Conservation (phyloP, 2,797 vertebrate genomes). For the Gobionotothen gibberifrons region DNA sequence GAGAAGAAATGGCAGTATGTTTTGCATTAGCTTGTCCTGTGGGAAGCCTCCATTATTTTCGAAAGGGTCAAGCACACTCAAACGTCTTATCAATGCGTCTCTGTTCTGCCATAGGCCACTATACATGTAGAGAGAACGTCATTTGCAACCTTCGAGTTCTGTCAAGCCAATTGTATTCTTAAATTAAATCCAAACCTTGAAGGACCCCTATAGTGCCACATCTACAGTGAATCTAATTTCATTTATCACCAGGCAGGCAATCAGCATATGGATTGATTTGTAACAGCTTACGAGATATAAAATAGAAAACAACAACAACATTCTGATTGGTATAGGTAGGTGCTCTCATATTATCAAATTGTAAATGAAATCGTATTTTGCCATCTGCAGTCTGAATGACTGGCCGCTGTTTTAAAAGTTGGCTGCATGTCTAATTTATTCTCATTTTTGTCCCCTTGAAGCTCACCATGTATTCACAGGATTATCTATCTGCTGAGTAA, state of each 20-base stretch:
- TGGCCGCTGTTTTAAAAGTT: conserved; percentile 18
- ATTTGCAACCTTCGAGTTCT: conserved; percentile 4
- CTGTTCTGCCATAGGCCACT: background rate
- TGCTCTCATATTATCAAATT: background rate
- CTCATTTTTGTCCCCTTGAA: conserved; percentile 24
- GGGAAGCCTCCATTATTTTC: background rate
- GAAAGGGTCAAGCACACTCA: conserved; percentile 12
- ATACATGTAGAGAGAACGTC: background rate
- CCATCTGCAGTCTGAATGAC: conserved; percentile 14
- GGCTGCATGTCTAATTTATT: conserved; percentile 19
- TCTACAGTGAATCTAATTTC: background rate
- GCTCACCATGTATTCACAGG: conserved; percentile 23
- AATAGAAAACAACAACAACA: background rate
- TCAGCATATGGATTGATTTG: background rate
- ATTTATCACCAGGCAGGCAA: background rate
- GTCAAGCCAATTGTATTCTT: background rate
- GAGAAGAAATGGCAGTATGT: conserved; percentile 19
- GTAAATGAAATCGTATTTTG: conserved; percentile 6
- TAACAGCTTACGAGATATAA: background rate
- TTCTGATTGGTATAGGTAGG: background rate
- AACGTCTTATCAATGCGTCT: conserved; percentile 11
- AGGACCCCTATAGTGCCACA: background rate
- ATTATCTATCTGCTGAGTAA: conserved; percentile 27
- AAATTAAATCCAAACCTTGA: conserved; percentile 4
- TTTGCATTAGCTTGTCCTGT: conserved; percentile 14